Evolutionary conservation across 2,797 vertebrate species (phyloP).

Genomic region (Channallabes apus): DNA sequence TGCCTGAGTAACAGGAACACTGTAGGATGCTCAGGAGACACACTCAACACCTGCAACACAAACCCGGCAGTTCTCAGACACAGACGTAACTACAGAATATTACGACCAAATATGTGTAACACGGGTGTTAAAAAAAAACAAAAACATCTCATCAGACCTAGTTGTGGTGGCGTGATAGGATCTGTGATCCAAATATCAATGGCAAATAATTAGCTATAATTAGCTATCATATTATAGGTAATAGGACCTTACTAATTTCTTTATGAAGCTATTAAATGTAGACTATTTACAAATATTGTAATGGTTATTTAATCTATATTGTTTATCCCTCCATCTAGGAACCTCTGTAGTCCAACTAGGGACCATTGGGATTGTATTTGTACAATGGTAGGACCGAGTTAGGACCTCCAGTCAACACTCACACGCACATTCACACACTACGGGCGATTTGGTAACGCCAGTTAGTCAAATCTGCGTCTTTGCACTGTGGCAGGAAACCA

Average conservation of each 20-base stretch:
- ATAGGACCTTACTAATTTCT: not conserved
- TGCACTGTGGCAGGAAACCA: too few relatives aligned
- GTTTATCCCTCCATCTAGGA: not conserved
- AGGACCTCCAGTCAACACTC: too few relatives aligned
- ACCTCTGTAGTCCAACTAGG: too few relatives aligned
- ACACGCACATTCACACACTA: too few relatives aligned
- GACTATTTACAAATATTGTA: not conserved
- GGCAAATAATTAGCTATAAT: not conserved
- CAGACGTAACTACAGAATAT: too few relatives aligned
- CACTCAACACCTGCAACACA: conserved; percentile 79
- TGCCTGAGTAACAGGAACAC: conserved; percentile 85
- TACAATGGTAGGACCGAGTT: too few relatives aligned
- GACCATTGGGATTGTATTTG: too few relatives aligned
- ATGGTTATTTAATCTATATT: not conserved
- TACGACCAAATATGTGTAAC: not conserved
- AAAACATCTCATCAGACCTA: not conserved
- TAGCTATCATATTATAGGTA: too few relatives aligned
- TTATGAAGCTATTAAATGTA: not conserved
- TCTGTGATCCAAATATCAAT: not conserved
- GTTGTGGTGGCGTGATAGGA: not conserved
- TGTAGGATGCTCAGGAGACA: conserved; percentile 81
- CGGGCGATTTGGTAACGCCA: too few relatives aligned
- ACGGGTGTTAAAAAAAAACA: not conserved
- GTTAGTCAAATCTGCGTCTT: too few relatives aligned
- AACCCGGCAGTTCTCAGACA: not conserved